A percentile compares a stretch with the other conserved stretches of the same genome.
Evolutionary conservation across 2,888 invertebrate genomes (phyloP).

Genomic region (Hydropsyche betteni): DNA sequence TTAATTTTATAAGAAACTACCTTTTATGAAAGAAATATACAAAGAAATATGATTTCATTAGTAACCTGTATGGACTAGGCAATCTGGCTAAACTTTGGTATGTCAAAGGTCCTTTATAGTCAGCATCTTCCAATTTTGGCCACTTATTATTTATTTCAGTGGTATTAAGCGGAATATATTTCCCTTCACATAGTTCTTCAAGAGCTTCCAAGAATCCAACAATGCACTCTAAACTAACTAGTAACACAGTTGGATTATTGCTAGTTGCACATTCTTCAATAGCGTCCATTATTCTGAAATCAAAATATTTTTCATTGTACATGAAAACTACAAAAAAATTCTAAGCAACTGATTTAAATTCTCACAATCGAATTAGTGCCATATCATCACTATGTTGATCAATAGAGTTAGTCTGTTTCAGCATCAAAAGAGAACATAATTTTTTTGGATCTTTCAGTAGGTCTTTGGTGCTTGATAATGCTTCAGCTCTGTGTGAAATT

Average conservation of each 20-base stretch:
- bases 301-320: slow-evolving; percentile 49
- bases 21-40: too few relatives aligned
- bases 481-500: slow-evolving; percentile 84
- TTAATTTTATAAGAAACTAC: not conserved
- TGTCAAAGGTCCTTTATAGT: slow-evolving; percentile 85
- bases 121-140: slow-evolving; percentile 74
- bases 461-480: slow-evolving; percentile 84
- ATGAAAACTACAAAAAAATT: slow-evolving; percentile 33
- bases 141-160: slow-evolving; percentile 73
- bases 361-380: slow-evolving; percentile 83
- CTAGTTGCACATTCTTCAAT: slow-evolving; percentile 92
- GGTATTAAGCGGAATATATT: slow-evolving; percentile 57
- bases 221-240: slow-evolving; percentile 84
- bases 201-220: slow-evolving; percentile 84
- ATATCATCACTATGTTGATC: slow-evolving; percentile 75
- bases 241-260: slow-evolving; percentile 78
- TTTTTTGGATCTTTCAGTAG: slow-evolving; percentile 81
- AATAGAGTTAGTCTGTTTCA: slow-evolving; percentile 70
- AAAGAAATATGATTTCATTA: not conserved
- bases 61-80: slow-evolving; percentile 78
- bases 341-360: slow-evolving; percentile 50
- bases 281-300: slow-evolving; percentile 85
- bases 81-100: slow-evolving; percentile 85
- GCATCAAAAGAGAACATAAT: slow-evolving; percentile 77
- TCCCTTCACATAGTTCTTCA: slow-evolving; percentile 75